Evolutionary conservation across 2,113 vertebrate species (phyloP), one percentile per base, ranked within the genome.

Genomic region (Aleadryas rufinucha): DNA sequence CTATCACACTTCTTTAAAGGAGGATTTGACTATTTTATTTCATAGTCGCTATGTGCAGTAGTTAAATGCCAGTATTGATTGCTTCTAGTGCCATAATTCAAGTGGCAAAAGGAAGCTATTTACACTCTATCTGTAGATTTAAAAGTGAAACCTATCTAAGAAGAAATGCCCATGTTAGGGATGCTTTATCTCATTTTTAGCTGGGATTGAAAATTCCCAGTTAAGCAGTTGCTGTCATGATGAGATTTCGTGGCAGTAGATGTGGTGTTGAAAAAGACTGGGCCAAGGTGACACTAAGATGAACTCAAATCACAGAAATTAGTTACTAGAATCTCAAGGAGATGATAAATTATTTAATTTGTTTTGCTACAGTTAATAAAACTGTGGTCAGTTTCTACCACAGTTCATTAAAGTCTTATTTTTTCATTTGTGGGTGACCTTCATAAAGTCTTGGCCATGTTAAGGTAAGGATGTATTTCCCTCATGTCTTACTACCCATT

Each of bases 361-460:
- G 35, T 37, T 89, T 95, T 87, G 56, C 69, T 91, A 69, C 41
- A 89, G 56, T 78, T 87, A 89, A 95, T 81, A 92, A 96, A 94
- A 41, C 56, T 75, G 72, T 30, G n/a, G 44, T 26, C 56, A 75
- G 44, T 87, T 87, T 71, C 69, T 60, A 79, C 24, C 23, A 26
- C 44, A 91, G 41, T 59, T 87, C 52, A 93, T 81, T 93, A 84
- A 65, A 57, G 15, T 39, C 66, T 39, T 31, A 12, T 60, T 83
- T 89, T 90, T 92, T 60, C 44, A 82, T 82, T 78, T 5, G 2
- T n/a, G 33, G 11, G 10, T 95, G 87, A 92, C 80, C 49, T 91
- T 89, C 77, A 75, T 19, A 75, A 30, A 54, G 70, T 54, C 76
- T 84, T 78, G 26, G 37, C 44, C 53, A 24, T n/a, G 24, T 63